phyloP scores from a whole-genome alignment of 2,113 vertebrate species.

The Gila orcuttii region DNA sequence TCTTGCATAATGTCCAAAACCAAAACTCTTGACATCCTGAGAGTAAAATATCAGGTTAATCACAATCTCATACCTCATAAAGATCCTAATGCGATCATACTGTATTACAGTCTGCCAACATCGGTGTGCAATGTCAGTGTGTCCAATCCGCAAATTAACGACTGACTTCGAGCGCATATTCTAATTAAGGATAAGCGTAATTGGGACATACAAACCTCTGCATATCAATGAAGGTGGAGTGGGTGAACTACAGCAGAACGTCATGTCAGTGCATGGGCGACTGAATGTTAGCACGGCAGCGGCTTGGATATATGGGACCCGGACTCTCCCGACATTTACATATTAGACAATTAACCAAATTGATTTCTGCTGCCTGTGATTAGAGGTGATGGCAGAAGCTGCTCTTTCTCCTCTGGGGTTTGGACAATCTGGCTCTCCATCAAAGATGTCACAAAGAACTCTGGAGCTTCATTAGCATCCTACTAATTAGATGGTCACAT shows the following conservation, averaged over 20 bases:
- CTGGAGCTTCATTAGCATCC: constrained; percentile 74
- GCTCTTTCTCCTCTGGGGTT: constrained; percentile 60
- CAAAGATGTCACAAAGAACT: constrained; percentile 71
- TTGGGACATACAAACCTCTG: constrained; percentile 55
- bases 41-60: constrained; percentile 25
- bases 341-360: constrained; percentile 81
- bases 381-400: constrained; percentile 52
- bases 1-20: constrained; percentile 22
- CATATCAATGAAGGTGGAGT: constrained; percentile 53
- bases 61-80: constrained; percentile 27
- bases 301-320: constrained; percentile 53
- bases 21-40: background rate
- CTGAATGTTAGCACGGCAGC: background rate
- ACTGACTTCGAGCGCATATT: constrained; percentile 56
- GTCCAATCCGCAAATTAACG: constrained; percentile 47
- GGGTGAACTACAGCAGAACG: constrained; percentile 5
- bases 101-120: background rate
- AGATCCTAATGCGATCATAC: constrained; percentile 27
- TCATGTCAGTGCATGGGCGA: constrained; percentile 21
- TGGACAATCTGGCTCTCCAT: constrained; percentile 66
- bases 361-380: constrained; percentile 70
- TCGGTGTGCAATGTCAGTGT: background rate
- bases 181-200: constrained; percentile 60
- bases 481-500: constrained; percentile 78
- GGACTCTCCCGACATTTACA: constrained; percentile 74